Evolutionary conservation across 2,888 invertebrate species (phyloP).

Genomic region (Acanthosepion esculentum): DNA sequence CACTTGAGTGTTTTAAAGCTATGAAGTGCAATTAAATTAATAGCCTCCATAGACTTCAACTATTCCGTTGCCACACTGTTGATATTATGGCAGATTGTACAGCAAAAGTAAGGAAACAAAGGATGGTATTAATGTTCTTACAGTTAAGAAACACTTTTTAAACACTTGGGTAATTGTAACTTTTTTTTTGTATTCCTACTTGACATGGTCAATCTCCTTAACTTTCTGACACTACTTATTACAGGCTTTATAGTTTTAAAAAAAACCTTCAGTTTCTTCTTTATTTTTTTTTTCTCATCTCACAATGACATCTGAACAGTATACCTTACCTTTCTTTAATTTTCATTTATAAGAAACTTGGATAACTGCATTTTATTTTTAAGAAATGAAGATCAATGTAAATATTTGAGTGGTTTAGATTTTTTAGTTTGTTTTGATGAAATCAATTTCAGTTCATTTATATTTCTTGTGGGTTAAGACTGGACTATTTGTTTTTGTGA

Average conservation of each 20-base stretch:
- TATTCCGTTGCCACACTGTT: not conserved
- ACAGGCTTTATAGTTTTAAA: not conserved
- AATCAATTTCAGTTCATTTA: too few species aligned
- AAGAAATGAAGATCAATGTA: too few species aligned
- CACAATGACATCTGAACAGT: not conserved
- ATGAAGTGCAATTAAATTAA: conserved; percentile 33
- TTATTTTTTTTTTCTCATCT: not conserved
- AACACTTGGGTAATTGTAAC: not conserved
- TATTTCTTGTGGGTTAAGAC: too few species aligned
- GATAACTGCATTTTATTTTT: not conserved
- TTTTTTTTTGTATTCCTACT: not conserved
- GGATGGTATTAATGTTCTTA: not conserved
- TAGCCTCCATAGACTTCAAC: not conserved
- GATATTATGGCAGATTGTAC: not conserved
- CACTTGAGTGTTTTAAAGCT: conserved; percentile 7
- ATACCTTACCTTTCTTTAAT: not conserved
- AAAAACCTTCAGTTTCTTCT: not conserved
- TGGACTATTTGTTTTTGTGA: too few species aligned
- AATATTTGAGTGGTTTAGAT: too few species aligned
- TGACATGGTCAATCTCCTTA: not conserved
- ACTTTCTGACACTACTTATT: not conserved
- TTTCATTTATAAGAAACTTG: not conserved
- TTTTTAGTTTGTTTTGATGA: too few species aligned
- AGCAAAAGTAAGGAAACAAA: not conserved
- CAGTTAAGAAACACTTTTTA: not conserved